Base-by-base conservation (phyloP, 2,888 invertebrate genomes). In the Meta bourneti region DNA sequence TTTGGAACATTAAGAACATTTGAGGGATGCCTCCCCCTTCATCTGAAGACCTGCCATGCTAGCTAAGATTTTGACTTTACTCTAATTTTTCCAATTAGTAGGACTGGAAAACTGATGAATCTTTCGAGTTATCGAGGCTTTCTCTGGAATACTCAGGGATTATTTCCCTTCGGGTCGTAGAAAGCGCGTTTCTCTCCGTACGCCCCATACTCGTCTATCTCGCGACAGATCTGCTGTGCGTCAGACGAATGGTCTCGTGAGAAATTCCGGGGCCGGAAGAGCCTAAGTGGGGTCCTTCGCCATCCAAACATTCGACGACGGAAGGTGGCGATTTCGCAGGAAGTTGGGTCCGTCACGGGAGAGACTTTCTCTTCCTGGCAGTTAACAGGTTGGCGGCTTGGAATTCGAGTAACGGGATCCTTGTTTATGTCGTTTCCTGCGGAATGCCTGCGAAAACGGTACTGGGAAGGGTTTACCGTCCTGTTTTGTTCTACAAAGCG, bases 311-410 rank as follows among this genome's bases (percentile, higher is more conserved):
- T 34, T 34, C 19, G 51, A 16, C 52, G 78, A 52, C 52, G 84
- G 84, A 20, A 74, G 74, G 82, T 75, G 84, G 74, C 34, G 54
- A 74, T 54, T 61, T 16, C 51, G 52, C 83, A 72, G 52, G 75
- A 74, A 84, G 61, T 13, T 13, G 72, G 49, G 16, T 20, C 54
- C 75, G 84, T 84, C 84, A 75, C 84, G 84, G 74, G 84, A 84
- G 74, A n/a, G 74, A 61, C 48, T 34, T n/a, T 48, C 48, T 11
- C 61, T 61, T 61, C 61, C 61, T 61, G 13, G 13, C 61, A 16
- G 7, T 72, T 75, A 84, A 84, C 84, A 84, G 75, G 84, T 84
- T 84, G 48, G 71, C 8, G 11, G n/a, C 48, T 19, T 4, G 49
- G 84, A 75, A 74, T 74, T 52, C 71, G 79, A 11, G 79, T 61